These are phyloP conservation scores for Sesamia inferens DNA, from an alignment of 2,888 invertebrate species.

Conservation along the genomic window DNA sequence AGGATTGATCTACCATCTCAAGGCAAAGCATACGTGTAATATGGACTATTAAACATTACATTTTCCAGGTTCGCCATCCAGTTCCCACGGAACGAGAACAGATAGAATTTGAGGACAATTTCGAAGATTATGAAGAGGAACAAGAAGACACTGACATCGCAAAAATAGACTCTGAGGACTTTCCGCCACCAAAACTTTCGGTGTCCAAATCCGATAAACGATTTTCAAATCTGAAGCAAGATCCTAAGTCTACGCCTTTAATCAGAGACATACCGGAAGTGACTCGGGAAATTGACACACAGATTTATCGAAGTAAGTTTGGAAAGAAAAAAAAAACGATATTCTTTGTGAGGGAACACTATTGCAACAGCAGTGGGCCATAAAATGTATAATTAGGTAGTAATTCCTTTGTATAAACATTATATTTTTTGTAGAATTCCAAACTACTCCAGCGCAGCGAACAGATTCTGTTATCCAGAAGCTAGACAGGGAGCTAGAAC, in stretches of 20 bases:
- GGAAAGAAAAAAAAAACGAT: neutral
- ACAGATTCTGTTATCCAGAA: slow-evolving; percentile 11
- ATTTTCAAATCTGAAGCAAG: neutral
- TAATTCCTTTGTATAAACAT: too few species aligned
- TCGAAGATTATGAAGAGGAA: slow-evolving; percentile 45
- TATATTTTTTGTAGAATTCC: neutral
- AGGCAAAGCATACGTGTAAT: neutral
- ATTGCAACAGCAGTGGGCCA: neutral
- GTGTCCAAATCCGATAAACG: slow-evolving; percentile 1
- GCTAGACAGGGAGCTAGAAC: slow-evolving; percentile 14
- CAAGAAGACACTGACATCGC: slow-evolving; percentile 25
- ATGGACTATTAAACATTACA: neutral
- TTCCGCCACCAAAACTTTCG: slow-evolving; percentile 2
- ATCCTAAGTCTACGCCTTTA: neutral
- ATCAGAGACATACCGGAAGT: slow-evolving; percentile 2
- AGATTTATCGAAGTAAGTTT: slow-evolving; percentile 15
- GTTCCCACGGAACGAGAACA: slow-evolving; percentile 41
- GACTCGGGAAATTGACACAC: slow-evolving; percentile 18
- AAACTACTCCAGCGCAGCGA: slow-evolving; percentile 3
- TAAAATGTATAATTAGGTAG: too few species aligned
- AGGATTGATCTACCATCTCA: neutral
- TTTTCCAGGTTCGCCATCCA: slow-evolving; percentile 38
- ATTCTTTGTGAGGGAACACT: neutral
- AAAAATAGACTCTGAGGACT: slow-evolving; percentile 20
- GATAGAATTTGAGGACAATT: slow-evolving; percentile 36